A percentile compares a stretch with the other conserved stretches of the same genome.
Evolutionary conservation across 2,113 vertebrate species (phyloP).

Genomic region (Aphyosemion australe): DNA sequence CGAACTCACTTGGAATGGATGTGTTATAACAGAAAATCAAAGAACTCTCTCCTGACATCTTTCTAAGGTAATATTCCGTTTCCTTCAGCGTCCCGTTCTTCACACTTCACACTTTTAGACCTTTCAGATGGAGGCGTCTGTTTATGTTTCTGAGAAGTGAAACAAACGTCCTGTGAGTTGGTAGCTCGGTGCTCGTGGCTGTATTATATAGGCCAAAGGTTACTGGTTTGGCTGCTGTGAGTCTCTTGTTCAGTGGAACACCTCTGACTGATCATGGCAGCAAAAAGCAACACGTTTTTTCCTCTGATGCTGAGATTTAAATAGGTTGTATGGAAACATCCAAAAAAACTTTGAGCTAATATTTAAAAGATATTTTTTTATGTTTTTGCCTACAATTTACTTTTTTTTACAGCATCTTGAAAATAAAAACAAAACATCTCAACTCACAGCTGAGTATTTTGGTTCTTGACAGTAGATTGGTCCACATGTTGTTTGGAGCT

Average conservation of each 20-base stretch:
- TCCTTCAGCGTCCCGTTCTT: constrained; percentile 1
- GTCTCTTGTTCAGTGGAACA: constrained; percentile 42
- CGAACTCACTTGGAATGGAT: constrained; percentile 48
- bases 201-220: constrained; percentile 75
- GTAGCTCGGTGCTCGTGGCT: constrained; percentile 28
- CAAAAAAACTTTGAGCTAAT: not conserved
- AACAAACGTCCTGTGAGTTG: not conserved
- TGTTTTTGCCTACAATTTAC: not conserved
- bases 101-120: not conserved
- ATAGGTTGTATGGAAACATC: not conserved
- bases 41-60: constrained; percentile 36
- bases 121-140: not conserved
- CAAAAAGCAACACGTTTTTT: not conserved
- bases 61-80: constrained; percentile 56
- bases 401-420: not conserved
- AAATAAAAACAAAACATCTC: not conserved
- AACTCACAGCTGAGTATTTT: not conserved
- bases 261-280: constrained; percentile 15
- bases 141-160: constrained; percentile 6
- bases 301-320: not conserved
- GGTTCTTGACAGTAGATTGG: not conserved
- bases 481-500: not conserved
- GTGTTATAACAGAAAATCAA: constrained; percentile 25
- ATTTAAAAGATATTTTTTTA: not conserved
- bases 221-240: constrained; percentile 34